phyloP scores from a whole-genome alignment of 1,140 invertebrate genomes.

The Bradysia coprophila region DNA sequence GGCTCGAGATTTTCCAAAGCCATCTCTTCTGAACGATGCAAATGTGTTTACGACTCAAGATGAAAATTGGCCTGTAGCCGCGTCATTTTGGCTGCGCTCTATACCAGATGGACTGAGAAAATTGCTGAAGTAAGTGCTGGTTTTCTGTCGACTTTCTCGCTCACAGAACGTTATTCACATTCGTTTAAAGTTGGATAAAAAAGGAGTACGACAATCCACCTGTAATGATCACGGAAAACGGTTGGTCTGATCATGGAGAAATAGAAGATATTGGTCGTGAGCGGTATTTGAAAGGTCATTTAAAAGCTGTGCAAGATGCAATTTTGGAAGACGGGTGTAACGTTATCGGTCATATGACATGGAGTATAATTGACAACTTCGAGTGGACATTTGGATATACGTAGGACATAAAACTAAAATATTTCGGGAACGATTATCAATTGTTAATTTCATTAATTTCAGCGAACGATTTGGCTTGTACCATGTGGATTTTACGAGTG shows the following conservation, averaged over 20 bases:
- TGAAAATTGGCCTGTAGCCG: constrained; percentile 5
- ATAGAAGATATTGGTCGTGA: constrained; percentile 31
- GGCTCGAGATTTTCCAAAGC: constrained; percentile 5
- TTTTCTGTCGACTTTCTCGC: too few species aligned
- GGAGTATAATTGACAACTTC: constrained; percentile 65
- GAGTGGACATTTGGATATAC: constrained; percentile 50
- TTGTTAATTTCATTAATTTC: background rate
- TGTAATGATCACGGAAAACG: constrained; percentile 53
- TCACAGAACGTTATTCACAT: too few species aligned
- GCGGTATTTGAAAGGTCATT: constrained; percentile 9
- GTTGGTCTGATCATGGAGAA: constrained; percentile 30
- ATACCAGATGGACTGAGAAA: constrained; percentile 37
- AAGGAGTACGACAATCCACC: constrained; percentile 13
- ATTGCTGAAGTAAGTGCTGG: constrained; percentile 31
- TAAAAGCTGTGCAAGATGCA: background rate
- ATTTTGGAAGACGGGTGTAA: background rate
- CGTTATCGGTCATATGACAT: constrained; percentile 14
- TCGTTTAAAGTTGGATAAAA: background rate
- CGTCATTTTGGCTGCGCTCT: constrained; percentile 14
- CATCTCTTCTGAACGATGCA: constrained; percentile 21
- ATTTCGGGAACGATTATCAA: background rate
- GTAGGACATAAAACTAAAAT: constrained; percentile 25
- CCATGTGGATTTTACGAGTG: background rate
- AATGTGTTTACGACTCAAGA: constrained; percentile 15
- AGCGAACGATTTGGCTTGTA: background rate